phyloP scores from a whole-genome alignment of 1,140 invertebrate genomes.

The Papilio polyxenes region DNA sequence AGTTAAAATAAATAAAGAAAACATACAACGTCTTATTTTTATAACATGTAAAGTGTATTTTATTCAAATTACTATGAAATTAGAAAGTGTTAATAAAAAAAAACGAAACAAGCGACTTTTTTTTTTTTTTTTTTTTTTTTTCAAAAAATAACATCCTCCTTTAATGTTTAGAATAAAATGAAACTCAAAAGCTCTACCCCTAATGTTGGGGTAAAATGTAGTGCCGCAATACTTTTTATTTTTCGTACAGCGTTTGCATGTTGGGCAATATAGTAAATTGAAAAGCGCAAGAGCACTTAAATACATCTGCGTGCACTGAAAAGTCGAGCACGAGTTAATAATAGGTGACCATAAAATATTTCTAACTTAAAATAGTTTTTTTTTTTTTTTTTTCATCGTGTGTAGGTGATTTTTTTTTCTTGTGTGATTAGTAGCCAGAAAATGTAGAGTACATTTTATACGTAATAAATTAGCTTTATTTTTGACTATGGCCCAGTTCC shows the following conservation, averaged over 20 bases:
- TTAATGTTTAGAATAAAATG: background rate
- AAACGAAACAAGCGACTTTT: too few relatives aligned
- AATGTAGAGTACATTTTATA: background rate
- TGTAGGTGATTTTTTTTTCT: background rate
- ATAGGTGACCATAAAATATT: background rate
- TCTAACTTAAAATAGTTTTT: background rate
- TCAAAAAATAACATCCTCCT: background rate
- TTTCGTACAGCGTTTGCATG: background rate
- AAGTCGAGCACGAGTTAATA: background rate
- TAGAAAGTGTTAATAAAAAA: too few relatives aligned
- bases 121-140: too few relatives aligned
- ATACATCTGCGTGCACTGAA: background rate
- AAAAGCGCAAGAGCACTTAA: background rate
- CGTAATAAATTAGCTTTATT: background rate
- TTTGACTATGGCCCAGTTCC: background rate
- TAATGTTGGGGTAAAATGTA: background rate
- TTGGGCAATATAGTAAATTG: background rate
- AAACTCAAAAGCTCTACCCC: background rate
- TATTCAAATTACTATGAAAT: too few relatives aligned
- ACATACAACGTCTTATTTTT: too few relatives aligned
- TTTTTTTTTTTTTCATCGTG: background rate
- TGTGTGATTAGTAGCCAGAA: background rate
- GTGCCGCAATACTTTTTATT: background rate
- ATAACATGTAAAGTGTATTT: too few relatives aligned
- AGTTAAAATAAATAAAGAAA: too few relatives aligned